Evolutionary conservation across 2,797 vertebrate genomes (phyloP).

Genomic region (Cottoperca gobio): DNA sequence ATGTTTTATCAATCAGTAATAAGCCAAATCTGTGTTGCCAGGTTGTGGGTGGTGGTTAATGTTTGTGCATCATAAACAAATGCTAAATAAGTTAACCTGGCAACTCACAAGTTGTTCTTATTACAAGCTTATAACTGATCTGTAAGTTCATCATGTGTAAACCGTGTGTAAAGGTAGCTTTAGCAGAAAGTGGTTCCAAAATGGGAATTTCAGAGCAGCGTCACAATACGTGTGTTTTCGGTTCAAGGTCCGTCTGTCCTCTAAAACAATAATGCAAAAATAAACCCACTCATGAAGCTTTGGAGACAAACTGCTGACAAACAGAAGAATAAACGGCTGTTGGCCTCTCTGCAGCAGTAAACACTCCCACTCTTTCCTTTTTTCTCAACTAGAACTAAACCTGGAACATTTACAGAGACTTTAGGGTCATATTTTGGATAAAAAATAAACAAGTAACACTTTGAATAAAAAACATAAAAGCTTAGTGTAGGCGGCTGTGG

Average conservation of each 20-base stretch:
- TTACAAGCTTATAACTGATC: neutral
- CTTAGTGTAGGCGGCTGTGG: neutral
- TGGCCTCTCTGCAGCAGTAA: neutral
- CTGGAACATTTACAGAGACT: constrained; percentile 11
- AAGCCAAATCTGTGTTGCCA: neutral
- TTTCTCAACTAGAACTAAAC: constrained; percentile 10
- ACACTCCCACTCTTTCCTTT: neutral
- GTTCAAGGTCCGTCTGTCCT: neutral
- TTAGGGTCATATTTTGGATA: neutral
- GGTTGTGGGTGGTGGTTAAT: neutral
- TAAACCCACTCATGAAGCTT: neutral
- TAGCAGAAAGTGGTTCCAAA: constrained; percentile 1
- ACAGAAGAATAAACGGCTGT: neutral
- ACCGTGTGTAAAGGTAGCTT: neutral
- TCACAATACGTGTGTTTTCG: neutral
- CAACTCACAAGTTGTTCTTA: neutral
- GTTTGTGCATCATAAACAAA: neutral
- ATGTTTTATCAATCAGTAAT: neutral
- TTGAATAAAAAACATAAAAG: constrained; percentile 27
- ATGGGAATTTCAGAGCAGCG: neutral
- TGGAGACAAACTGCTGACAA: neutral
- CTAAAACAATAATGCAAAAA: neutral
- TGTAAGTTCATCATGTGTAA: neutral
- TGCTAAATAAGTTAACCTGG: neutral
- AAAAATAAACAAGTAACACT: constrained; percentile 6